phyloP scores from a whole-genome alignment of 2,888 invertebrate species.

The Campoplex nolae region DNA sequence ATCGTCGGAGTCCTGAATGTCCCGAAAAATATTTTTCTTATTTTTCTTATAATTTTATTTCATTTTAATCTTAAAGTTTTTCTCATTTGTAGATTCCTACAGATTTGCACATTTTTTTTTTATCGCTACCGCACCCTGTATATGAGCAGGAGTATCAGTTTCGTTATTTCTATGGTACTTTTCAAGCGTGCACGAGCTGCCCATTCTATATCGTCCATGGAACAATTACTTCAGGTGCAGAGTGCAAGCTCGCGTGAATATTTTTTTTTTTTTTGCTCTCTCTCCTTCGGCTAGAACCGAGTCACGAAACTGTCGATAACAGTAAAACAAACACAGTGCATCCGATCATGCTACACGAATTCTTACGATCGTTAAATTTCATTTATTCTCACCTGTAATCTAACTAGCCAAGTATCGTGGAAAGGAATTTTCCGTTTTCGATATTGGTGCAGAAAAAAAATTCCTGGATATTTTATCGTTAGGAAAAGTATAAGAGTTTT shows the following conservation, averaged over 20 bases:
- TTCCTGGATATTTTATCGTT: neutral
- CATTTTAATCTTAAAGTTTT: too few species aligned
- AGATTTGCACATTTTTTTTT: neutral
- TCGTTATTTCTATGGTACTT: constrained; percentile 16
- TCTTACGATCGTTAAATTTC: constrained; percentile 24
- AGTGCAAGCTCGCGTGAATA: constrained; percentile 19
- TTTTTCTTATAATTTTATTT: too few species aligned
- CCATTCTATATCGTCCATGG: constrained; percentile 31
- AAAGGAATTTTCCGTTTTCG: constrained; percentile 27
- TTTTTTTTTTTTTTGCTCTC: neutral
- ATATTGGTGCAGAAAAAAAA: neutral
- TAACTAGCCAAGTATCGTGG: neutral
- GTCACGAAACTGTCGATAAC: constrained; percentile 57
- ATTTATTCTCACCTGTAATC: constrained; percentile 33
- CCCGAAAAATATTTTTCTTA: neutral
- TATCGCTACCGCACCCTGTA: neutral
- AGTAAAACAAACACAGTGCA: constrained; percentile 29
- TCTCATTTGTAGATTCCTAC: neutral
- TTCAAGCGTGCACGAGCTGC: constrained; percentile 53
- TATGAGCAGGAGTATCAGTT: neutral
- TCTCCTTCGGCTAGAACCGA: constrained; percentile 25
- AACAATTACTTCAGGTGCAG: constrained; percentile 47
- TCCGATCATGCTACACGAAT: constrained; percentile 29
- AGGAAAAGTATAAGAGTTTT: neutral
- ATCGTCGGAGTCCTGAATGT: neutral